Base-by-base conservation (phyloP, 2,888 invertebrate genomes). In the Carterocephalus palaemon region DNA sequence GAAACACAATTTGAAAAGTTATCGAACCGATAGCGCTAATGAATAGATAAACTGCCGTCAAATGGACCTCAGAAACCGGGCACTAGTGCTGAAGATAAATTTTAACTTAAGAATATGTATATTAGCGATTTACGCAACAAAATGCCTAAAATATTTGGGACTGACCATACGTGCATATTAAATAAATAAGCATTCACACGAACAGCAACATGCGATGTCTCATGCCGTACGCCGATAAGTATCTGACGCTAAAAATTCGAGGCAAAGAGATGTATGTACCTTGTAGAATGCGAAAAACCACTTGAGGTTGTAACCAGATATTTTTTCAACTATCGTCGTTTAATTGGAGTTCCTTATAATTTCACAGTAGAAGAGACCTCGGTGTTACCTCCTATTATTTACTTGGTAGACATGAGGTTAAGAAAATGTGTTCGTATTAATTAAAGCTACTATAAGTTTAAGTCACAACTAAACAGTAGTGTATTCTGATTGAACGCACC, bases 231-330 rank as follows among this genome's bases (percentile, higher is more conserved):
- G 6, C 10, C 23, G 43, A 45, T 45, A 45, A 45, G 37, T 23
- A 45, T 45, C 43, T 23, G 29, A 29, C 22, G 15, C n/a, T 9
- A 12, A 37, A 19, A 45, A 36, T 43, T 45, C 36, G 36, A 37
- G 22, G 36, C 37, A 37, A 10, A 22, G 16, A 41, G 29, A 28
- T 36, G 43, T 29, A 28, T 36, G 43, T 29, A 23, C 29, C 29
- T 36, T 45, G 37, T 37, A 17, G 42, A 36, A 37, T 43, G 29
- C 36, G 12, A 28, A 38, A 42, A 42, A 24, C 28, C 36, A 23
- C 28, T 43, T 29, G 43, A 12, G 29, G 28, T 29, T 47, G 47
- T 28, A 47, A 47, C 36, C 38, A 28, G 47, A 47, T 49, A 49
- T 49, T 38, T 46, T 46, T 49, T 46, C 22, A 26, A 45, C 29